Percentiles rank a stretch among this genome's conserved stretches.
Conservation (phyloP, 1,140 invertebrate genomes). For the Paraescarpia echinospica region DNA sequence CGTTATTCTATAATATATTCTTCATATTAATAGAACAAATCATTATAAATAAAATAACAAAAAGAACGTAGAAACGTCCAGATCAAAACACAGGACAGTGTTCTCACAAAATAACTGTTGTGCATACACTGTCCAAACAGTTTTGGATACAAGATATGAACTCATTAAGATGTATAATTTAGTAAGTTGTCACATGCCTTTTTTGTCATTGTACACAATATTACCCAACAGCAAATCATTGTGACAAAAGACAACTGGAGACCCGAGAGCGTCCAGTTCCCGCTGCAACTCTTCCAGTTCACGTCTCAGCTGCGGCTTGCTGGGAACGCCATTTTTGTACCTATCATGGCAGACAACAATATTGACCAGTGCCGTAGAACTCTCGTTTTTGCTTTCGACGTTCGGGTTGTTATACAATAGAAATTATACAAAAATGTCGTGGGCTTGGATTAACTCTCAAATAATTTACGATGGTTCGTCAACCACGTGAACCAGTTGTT, state of each 20-base stretch:
- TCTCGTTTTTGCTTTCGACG: not conserved
- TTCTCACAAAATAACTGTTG: not conserved
- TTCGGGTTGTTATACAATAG: not conserved
- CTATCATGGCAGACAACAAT: not conserved
- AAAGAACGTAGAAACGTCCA: not conserved
- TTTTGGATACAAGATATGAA: not conserved
- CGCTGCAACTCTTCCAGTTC: constrained; percentile 73
- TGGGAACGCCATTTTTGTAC: not conserved
- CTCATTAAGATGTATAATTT: no score
- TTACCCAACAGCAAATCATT: constrained; percentile 96
- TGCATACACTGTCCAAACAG: not conserved
- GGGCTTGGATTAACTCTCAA: not conserved
- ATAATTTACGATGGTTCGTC: not conserved
- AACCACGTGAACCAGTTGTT: no score
- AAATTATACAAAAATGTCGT: not conserved
- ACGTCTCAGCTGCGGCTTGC: not conserved
- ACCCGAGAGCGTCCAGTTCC: constrained; percentile 67
- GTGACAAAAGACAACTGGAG: constrained; percentile 92
- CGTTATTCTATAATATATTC: not conserved
- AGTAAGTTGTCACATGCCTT: constrained; percentile 39
- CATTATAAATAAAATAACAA: not conserved
- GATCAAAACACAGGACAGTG: not conserved
- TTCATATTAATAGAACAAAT: not conserved
- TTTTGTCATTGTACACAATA: constrained; percentile 78
- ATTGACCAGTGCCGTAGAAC: not conserved